Base-by-base conservation (phyloP, 1,140 invertebrate species). In the Dinoponera quadriceps region DNA sequence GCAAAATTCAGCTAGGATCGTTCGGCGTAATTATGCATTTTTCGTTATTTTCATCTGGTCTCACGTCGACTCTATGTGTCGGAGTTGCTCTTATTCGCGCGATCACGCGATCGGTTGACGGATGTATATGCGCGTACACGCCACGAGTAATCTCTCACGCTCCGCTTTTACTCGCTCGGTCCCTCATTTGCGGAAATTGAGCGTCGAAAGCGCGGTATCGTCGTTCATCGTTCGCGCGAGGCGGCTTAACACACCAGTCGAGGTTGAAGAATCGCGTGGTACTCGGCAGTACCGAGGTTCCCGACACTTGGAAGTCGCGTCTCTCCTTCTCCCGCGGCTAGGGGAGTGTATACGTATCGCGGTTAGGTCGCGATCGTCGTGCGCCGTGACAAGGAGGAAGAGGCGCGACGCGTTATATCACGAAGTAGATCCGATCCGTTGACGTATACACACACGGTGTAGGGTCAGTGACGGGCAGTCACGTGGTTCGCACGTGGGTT, bases 401-500 rank as follows among this genome's bases (percentile, higher is more conserved):
- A 25, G 51, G 13, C 22, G 20, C 33, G 18, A 57, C 5, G 7
- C 16, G 7, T 65, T 54, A 27, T 44, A 29, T 68, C 29, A 44
- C 51, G 14, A 78, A 66, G 5, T 55, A 44, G 22, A 55, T 0
- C 22, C 18, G 9, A 68, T 78, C 38, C 51, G 62, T 78, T 38
- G 49, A 20, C 22, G 55, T 68, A 44, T 44, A 44, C 33, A 16
- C 55, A 27, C 49, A 63, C 49, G 38, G 3, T 44, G 33, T 68
- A 57, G 62, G 63, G 51, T 68, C 74, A 78, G 74, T 78, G 49
- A 77, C 54, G 75, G 81, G 68, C 82, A 85, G 82, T 82, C 90
- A 88, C 88, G 88, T 90, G 89, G 80, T 78, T 60, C 59, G 77
- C 90, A 91, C 90, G 90, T 91, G 90, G 90, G 81, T 88, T 90